Evolutionary conservation across 2,797 vertebrate genomes (phyloP), one percentile per base, ranked within the genome.

Genomic region (Leptatherina wallacei): DNA sequence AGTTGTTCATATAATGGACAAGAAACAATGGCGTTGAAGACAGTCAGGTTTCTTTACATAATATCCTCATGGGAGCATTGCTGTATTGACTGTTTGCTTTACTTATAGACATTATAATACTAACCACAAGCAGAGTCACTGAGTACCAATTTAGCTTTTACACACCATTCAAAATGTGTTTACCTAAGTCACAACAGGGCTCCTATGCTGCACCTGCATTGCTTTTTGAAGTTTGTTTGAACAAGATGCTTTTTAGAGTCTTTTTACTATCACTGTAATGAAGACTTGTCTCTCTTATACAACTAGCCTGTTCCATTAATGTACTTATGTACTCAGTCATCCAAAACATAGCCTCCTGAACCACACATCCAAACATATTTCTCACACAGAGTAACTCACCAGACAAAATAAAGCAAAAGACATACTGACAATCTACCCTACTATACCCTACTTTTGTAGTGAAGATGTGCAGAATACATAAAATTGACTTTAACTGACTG

Each of bases 201-300:
- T 79, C 69, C 69, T 83, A 75, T 42, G 51, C 78, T 71, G 73
- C 88, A 91, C 84, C 88, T 91, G 88, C 77, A 61, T 36, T 52
- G 78, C 65, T 69, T 85, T 73, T 47, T 69, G 27, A 71, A 33
- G 55, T 74, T 82, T 88, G 81, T 91, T 91, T 88, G 66, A 91
- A 84, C 83, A 85, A 24, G 16, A 44, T 20, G 27, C n/a, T 74
- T 47, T 59, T 66, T 78, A 27, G 63, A 51, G 29, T 51, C 73
- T 66, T 56, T 71, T 80, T 65, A 44, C 65, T 74, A 3, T 58
- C 22, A 75, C 30, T 77, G 64, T 80, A 73, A 79, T 56, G 35
- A 65, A 89, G 66, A 72, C 13, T 54, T 65, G n/a, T 61, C 18
- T 16, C 47, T 59, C 10, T 65, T 68, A 70, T 47, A 68, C 49